phyloP scores from a whole-genome alignment of 2,113 vertebrate species.

The Pelecanus crispus region DNA sequence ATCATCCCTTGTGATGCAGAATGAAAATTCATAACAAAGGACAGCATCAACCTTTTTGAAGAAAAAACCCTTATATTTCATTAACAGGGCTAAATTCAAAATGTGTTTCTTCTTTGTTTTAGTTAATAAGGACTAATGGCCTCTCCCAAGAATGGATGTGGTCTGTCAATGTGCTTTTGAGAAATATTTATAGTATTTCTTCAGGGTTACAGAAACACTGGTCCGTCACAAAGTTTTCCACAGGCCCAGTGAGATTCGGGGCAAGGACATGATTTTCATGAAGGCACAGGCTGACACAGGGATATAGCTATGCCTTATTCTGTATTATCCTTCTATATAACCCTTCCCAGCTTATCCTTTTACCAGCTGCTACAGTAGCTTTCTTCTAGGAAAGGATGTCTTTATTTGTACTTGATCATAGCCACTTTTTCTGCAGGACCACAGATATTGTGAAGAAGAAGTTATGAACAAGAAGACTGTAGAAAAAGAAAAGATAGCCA shows the following conservation, averaged over 20 bases:
- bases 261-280: neutral
- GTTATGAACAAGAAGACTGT: neutral
- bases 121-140: neutral
- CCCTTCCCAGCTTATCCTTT: neutral
- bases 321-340: neutral
- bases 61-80: accelerated
- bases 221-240: neutral
- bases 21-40: neutral
- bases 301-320: neutral
- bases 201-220: neutral
- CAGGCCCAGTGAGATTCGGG: neutral
- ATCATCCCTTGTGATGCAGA: neutral
- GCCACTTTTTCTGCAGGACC: neutral
- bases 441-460: neutral
- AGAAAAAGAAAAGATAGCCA: neutral
- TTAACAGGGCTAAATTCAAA: neutral
- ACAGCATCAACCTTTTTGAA: neutral
- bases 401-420: neutral
- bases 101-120: neutral
- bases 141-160: neutral
- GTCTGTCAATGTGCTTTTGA: neutral
- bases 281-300: neutral
- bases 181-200: neutral
- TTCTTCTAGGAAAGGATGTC: neutral
- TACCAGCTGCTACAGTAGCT: neutral